Evolutionary conservation across 2,888 invertebrate genomes (phyloP).

Genomic region (Tenthredo distinguenda): DNA sequence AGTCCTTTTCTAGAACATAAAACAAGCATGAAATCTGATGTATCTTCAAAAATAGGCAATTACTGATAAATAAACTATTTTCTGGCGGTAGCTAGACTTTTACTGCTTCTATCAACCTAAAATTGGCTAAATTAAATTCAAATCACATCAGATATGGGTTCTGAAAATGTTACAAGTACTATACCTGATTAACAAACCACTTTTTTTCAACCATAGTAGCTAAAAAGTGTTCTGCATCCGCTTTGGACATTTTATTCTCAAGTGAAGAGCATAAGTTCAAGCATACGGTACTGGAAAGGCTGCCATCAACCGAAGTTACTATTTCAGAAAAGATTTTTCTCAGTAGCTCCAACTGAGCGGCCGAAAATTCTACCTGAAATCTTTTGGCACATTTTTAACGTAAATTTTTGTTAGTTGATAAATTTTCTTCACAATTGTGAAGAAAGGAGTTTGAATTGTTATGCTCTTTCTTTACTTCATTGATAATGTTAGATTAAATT

Average conservation of each 20-base stretch:
- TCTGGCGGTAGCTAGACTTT: not conserved
- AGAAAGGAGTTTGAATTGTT: constrained; percentile 27
- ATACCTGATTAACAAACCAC: constrained; percentile 69
- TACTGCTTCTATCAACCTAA: not conserved
- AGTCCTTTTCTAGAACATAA: not conserved
- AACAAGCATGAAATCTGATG: not conserved
- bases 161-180: constrained; percentile 28
- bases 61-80: not conserved
- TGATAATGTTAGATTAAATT: no score
- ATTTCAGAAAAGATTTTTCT: constrained; percentile 68
- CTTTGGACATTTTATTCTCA: constrained; percentile 63
- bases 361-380: constrained; percentile 65
- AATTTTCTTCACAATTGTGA: not conserved
- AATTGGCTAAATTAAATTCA: not conserved
- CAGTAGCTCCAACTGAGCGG: constrained; percentile 65
- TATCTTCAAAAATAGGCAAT: not conserved
- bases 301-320: constrained; percentile 63
- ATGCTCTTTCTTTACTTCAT: not conserved
- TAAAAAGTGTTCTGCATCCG: constrained; percentile 67
- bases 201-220: constrained; percentile 60
- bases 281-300: constrained; percentile 64
- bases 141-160: not conserved
- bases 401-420: constrained; percentile 8
- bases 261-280: constrained; percentile 66
- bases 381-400: constrained; percentile 54